Conservation (phyloP, 2,113 vertebrate species). For the Bos taurus region ARS-UCD2.0 NC_037350.1:17014001-17014500, state of each 20-base stretch:
- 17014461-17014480: not conserved
- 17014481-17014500: not conserved
- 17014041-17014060: not conserved
- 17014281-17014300: not conserved
- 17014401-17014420: not conserved
- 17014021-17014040: not conserved
- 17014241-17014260: slow-evolving; percentile 24
- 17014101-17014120: not conserved
- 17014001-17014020: not conserved
- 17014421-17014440: not conserved
- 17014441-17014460: not conserved
- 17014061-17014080: not conserved
- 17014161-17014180: not conserved
- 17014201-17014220: slow-evolving; percentile 13
- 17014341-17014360: not conserved
- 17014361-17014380: not conserved
- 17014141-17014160: not conserved
- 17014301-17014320: not conserved
- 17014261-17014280: not conserved
- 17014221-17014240: slow-evolving; percentile 40
- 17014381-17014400: not conserved
- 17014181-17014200: slow-evolving; percentile 11
- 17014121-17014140: not conserved
- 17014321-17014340: not conserved
- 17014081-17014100: not conserved